Evolutionary conservation across 2,797 vertebrate genomes (phyloP).

Genomic region (Taenioides sp.): DNA sequence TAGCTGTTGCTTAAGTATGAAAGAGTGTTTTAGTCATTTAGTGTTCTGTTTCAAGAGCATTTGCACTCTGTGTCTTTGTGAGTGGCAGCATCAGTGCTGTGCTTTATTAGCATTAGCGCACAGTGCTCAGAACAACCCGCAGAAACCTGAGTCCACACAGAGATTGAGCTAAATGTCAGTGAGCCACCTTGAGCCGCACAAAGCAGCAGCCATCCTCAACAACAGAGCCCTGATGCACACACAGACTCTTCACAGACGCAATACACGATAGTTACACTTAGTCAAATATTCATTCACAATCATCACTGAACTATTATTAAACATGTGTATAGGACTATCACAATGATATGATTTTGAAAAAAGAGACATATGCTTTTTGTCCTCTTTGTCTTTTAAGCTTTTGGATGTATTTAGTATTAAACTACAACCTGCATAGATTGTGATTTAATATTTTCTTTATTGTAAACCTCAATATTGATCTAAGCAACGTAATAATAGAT

Average conservation of each 20-base stretch:
- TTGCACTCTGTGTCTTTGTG: neutral
- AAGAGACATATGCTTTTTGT: neutral
- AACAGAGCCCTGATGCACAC: slow-evolving; percentile 42
- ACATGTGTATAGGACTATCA: too few species aligned
- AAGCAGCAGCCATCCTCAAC: slow-evolving; percentile 41
- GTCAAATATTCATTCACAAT: neutral
- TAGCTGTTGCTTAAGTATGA: neutral
- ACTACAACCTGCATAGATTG: too few species aligned
- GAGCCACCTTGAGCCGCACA: slow-evolving; percentile 67
- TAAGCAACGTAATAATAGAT: too few species aligned
- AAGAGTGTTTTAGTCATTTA: neutral
- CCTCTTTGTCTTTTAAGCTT: too few species aligned
- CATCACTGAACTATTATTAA: neutral
- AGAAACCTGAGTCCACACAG: slow-evolving; percentile 67
- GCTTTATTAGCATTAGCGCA: slow-evolving; percentile 65
- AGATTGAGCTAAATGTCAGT: slow-evolving; percentile 81
- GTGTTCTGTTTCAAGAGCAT: neutral
- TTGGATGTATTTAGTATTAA: too few species aligned
- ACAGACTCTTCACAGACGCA: slow-evolving; percentile 6
- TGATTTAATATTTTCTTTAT: too few species aligned
- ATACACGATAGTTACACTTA: neutral
- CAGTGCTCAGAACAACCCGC: slow-evolving; percentile 56
- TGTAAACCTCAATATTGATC: too few species aligned
- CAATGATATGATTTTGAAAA: neutral
- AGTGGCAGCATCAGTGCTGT: slow-evolving; percentile 39